Conservation (phyloP, 2,888 invertebrate genomes). For the Salpingus planirostris region DNA sequence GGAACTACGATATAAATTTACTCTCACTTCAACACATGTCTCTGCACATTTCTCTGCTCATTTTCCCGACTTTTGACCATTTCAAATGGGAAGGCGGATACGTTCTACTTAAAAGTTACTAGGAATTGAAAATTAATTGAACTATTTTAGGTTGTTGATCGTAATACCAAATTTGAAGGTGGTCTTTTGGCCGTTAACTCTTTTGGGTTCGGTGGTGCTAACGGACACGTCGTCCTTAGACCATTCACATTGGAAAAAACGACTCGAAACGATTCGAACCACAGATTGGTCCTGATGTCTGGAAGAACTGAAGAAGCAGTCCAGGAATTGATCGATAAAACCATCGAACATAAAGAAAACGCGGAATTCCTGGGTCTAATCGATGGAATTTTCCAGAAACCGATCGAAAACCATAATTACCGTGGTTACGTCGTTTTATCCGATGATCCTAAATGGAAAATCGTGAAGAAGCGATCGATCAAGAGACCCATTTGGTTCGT, state of each 20-base stretch:
- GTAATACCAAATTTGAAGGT: slow-evolving; percentile 42
- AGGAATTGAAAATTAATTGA: too few relatives aligned
- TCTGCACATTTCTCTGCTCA: too few relatives aligned
- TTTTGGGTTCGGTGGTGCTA: slow-evolving; percentile 58
- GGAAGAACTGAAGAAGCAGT: slow-evolving; percentile 73
- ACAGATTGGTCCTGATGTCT: slow-evolving; percentile 43
- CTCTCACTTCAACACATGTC: too few relatives aligned
- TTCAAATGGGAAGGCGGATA: too few relatives aligned
- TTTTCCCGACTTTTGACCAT: too few relatives aligned
- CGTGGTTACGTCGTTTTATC: slow-evolving; percentile 69
- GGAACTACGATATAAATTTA: too few relatives aligned
- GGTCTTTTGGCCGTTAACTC: slow-evolving; percentile 51
- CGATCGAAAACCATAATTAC: slow-evolving; percentile 63
- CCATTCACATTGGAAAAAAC: slow-evolving; percentile 37
- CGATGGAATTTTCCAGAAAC: slow-evolving; percentile 57
- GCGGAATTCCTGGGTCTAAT: slow-evolving; percentile 63
- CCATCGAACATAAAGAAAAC: slow-evolving; percentile 50
- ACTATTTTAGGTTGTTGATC: slow-evolving; percentile 41
- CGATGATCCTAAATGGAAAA: slow-evolving; percentile 1
- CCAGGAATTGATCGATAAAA: slow-evolving; percentile 50
- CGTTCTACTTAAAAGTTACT: too few relatives aligned
- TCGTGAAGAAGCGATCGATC: not conserved
- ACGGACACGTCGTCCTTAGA: slow-evolving; percentile 43
- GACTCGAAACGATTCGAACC: slow-evolving; percentile 24
- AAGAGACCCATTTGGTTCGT: slow-evolving; percentile 49